These are phyloP conservation scores for Eospalax fontanierii DNA, from an alignment of 2,797 vertebrate species.

Conservation along the genomic window DNA sequence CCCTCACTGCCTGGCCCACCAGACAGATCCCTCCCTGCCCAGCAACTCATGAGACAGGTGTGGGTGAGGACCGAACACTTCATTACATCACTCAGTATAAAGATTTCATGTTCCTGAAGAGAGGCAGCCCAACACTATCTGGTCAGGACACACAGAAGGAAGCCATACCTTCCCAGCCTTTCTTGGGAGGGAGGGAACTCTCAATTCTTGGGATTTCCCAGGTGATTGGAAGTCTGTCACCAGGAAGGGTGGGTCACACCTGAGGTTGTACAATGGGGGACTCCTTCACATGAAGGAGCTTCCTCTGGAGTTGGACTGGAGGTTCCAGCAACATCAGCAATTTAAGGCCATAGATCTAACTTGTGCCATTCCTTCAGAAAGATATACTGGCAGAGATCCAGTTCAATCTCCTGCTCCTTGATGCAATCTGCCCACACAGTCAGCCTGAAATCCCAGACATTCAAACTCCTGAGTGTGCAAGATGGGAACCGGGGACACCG, in stretches of 20 bases:
- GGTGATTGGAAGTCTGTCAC: neutral
- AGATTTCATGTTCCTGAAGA: rapidly evolving
- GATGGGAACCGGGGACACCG: rapidly evolving
- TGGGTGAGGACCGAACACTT: rapidly evolving
- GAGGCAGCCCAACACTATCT: neutral
- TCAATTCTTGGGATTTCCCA: rapidly evolving
- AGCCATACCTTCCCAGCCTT: rapidly evolving
- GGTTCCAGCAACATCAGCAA: rapidly evolving
- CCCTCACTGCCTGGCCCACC: rapidly evolving
- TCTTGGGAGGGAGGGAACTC: neutral
- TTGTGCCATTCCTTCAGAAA: too few relatives aligned
- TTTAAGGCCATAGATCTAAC: rapidly evolving
- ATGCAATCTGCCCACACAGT: rapidly evolving
- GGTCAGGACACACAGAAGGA: neutral
- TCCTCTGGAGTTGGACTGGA: too few relatives aligned
- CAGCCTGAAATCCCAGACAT: neutral
- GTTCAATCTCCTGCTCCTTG: rapidly evolving
- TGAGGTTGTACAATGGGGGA: rapidly evolving
- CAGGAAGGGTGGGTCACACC: neutral
- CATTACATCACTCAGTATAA: rapidly evolving
- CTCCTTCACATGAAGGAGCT: rapidly evolving
- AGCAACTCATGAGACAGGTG: rapidly evolving
- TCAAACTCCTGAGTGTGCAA: rapidly evolving
- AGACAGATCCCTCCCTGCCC: rapidly evolving
- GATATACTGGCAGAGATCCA: rapidly evolving